Conservation (phyloP, 2,113 vertebrate species). For the Aptenodytes forsteri region DNA sequence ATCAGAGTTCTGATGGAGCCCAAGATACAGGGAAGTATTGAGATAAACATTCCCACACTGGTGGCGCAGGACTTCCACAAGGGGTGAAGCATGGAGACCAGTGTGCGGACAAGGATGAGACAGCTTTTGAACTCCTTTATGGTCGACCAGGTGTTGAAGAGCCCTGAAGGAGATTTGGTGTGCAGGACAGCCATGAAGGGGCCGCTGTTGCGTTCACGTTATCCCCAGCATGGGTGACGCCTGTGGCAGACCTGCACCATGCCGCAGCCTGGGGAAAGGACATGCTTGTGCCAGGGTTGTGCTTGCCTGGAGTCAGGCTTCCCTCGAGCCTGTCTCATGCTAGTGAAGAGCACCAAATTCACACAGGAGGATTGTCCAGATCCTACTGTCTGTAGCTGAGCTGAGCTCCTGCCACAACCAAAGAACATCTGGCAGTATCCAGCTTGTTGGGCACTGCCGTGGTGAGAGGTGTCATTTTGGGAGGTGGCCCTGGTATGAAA, state of each 20-base stretch:
- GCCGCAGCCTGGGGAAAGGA: background rate
- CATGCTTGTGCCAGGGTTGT: background rate
- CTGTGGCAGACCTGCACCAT: background rate
- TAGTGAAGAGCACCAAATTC: background rate
- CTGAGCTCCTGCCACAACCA: background rate
- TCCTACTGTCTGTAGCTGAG: background rate
- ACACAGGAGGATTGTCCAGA: background rate
- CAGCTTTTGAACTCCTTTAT: background rate
- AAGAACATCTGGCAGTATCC: background rate
- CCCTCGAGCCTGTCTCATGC: background rate
- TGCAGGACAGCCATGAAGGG: background rate
- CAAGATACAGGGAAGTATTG: background rate
- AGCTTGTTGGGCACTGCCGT: background rate
- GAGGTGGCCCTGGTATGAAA: background rate
- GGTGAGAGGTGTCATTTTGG: background rate
- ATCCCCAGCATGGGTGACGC: background rate
- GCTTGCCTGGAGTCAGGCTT: background rate
- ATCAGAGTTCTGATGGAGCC: background rate
- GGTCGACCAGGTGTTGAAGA: background rate
- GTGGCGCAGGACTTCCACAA: background rate
- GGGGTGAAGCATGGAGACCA: background rate
- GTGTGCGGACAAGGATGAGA: accelerated
- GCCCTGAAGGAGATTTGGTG: background rate
- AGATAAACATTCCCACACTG: background rate
- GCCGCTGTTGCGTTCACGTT: accelerated